Percentiles rank a stretch among this genome's conserved stretches.
Conservation (phyloP, 1,140 invertebrate species). For the Periplaneta americana region DNA sequence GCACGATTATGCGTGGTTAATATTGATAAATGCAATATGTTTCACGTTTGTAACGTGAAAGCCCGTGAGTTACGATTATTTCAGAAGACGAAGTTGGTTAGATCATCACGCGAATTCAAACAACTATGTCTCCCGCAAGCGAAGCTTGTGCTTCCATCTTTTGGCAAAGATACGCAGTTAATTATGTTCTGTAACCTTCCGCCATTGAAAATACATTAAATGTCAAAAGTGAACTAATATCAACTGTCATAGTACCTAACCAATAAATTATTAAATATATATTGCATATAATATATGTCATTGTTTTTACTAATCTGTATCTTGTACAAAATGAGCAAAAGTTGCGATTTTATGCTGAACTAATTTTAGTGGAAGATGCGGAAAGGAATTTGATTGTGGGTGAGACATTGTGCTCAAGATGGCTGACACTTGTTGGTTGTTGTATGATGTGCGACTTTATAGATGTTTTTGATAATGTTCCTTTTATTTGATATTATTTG, state of each 20-base stretch:
- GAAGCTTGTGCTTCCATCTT: not conserved
- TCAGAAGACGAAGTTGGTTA: no score
- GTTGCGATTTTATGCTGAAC: not conserved
- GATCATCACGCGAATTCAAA: no score
- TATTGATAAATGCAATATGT: no score
- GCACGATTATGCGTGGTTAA: no score
- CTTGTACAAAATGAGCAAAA: not conserved
- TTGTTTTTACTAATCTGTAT: not conserved
- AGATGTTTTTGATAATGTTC: slow-evolving; percentile 3
- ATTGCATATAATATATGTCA: not conserved
- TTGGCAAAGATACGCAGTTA: not conserved
- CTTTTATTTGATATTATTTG: not conserved
- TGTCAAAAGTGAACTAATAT: not conserved
- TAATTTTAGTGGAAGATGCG: not conserved
- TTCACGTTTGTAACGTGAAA: no score
- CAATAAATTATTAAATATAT: not conserved
- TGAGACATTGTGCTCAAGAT: slow-evolving; percentile 11
- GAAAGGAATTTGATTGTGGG: slow-evolving; percentile 4
- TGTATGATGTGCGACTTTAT: slow-evolving; percentile 1
- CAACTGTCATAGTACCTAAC: not conserved
- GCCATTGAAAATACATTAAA: not conserved
- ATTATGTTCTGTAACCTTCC: not conserved
- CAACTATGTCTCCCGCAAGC: not conserved
- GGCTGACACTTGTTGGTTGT: slow-evolving; percentile 18
- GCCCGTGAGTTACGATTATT: no score